Percentiles rank a stretch among this genome's conserved stretches.
Evolutionary conservation across 2,797 vertebrate species (phyloP).

Genomic region (Fringilla coelebs): DNA sequence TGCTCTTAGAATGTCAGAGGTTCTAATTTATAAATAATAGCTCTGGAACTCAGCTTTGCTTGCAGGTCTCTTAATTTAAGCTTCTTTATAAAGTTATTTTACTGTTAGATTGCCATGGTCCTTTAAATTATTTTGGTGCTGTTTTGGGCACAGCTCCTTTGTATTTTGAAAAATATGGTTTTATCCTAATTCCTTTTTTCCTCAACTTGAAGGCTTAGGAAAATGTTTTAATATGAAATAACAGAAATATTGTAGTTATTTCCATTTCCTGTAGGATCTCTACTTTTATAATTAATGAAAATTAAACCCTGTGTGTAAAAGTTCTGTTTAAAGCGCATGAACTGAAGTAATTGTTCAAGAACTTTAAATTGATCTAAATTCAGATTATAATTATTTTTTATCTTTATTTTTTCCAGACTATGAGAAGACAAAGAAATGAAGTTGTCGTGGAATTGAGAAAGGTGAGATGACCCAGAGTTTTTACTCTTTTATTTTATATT

Average conservation of each 20-base stretch:
- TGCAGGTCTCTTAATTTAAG: neutral
- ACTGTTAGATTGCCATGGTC: neutral
- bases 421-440: conserved; percentile 99
- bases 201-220: neutral
- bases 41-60: neutral
- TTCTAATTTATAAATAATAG: neutral
- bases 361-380: neutral
- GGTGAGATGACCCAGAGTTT: conserved; percentile 74
- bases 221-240: neutral
- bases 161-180: rapidly evolving
- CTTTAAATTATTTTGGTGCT: neutral
- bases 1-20: neutral
- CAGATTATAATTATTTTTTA: neutral
- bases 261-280: neutral
- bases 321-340: neutral
- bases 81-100: neutral
- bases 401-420: conserved; percentile 82
- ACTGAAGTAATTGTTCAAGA: neutral
- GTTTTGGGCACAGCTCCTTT: neutral
- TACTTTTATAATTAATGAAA: neutral
- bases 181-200: neutral
- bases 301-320: neutral
- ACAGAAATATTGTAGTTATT: neutral
- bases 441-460: conserved; percentile 98
- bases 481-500: neutral